phyloP scores from a whole-genome alignment of 2,113 vertebrate genomes.

The Leuciscus idus region DNA sequence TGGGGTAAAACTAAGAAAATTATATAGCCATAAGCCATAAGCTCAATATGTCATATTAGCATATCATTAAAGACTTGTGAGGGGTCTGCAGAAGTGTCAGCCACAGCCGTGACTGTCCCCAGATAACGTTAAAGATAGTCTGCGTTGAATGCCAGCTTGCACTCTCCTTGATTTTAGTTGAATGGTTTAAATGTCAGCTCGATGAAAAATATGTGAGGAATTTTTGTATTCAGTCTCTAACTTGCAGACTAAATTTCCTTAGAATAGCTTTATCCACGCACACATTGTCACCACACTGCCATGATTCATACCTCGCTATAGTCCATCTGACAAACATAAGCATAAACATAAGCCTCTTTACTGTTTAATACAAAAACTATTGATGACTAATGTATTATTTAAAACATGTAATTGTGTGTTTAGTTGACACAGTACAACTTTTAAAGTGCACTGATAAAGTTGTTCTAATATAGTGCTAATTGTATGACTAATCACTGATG shows the following conservation, averaged over 20 bases:
- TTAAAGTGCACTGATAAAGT: background rate
- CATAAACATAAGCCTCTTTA: too few relatives aligned
- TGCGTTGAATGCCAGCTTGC: background rate
- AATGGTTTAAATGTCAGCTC: conserved; percentile 1
- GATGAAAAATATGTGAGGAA: background rate
- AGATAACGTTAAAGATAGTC: background rate
- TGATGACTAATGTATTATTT: background rate
- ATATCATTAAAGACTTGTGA: background rate
- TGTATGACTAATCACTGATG: background rate
- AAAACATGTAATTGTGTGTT: background rate
- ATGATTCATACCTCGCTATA: background rate
- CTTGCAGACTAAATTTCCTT: background rate
- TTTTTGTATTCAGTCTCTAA: background rate
- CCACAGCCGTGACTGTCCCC: background rate
- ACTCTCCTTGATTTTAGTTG: background rate
- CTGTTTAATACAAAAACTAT: background rate
- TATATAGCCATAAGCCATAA: background rate
- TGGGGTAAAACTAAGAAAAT: background rate
- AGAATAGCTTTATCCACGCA: background rate
- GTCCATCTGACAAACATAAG: background rate
- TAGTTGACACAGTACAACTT: background rate
- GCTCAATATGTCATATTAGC: conserved; percentile 25
- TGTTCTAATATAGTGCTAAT: background rate
- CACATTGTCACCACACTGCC: background rate
- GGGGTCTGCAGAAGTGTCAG: background rate